These are phyloP conservation scores for Dasypolia templi DNA, from an alignment of 2,888 invertebrate species.

Conservation along the genomic window DNA sequence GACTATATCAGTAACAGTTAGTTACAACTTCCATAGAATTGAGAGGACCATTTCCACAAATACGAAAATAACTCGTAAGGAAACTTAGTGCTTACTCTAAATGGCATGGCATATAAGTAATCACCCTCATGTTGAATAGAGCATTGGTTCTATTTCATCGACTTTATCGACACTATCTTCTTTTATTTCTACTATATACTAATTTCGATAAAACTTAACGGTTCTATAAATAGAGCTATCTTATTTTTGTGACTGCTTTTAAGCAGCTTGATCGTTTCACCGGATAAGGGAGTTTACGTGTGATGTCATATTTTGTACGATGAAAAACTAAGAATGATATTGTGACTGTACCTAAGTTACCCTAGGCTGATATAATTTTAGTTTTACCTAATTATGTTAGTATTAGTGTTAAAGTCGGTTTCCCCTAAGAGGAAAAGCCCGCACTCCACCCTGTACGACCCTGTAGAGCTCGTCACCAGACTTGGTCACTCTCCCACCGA, in stretches of 20 bases:
- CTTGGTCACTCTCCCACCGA: too few relatives aligned
- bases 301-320: background rate
- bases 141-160: conserved; percentile 36
- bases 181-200: conserved; percentile 46
- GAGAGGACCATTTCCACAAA: conserved; percentile 16
- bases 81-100: conserved; percentile 33
- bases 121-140: conserved; percentile 30
- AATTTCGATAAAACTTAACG: conserved; percentile 40
- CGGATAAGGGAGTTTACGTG: conserved; percentile 33
- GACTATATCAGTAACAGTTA: too few relatives aligned
- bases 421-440: too few relatives aligned
- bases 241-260: conserved; percentile 41
- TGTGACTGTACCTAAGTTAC: too few relatives aligned
- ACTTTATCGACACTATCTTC: conserved; percentile 49
- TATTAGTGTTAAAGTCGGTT: too few relatives aligned
- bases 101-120: conserved; percentile 52
- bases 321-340: background rate
- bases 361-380: too few relatives aligned
- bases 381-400: too few relatives aligned
- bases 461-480: too few relatives aligned
- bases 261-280: conserved; percentile 37
- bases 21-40: background rate
- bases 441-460: too few relatives aligned
- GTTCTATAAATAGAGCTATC: conserved; percentile 40
- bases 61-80: conserved; percentile 29